Conservation (phyloP, 2,113 vertebrate genomes). For the Sula dactylatra region DNA sequence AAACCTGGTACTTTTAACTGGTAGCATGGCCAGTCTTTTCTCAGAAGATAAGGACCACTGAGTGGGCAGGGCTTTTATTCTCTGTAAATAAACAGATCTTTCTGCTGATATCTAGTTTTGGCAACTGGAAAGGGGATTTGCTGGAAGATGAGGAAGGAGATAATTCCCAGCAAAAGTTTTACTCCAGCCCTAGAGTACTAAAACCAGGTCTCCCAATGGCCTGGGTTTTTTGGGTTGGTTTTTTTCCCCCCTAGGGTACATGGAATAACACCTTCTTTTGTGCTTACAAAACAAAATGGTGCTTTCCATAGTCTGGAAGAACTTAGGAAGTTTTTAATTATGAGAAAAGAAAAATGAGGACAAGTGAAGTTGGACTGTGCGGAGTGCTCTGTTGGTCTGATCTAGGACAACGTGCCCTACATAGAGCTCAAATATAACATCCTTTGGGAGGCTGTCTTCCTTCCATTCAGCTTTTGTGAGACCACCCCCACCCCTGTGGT, state of each 20-base stretch:
- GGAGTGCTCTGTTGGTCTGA: conserved; percentile 53
- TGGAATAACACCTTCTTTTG: not conserved
- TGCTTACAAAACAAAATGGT: conserved; percentile 41
- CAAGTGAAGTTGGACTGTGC: conserved; percentile 28
- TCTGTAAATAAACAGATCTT: conserved; percentile 27
- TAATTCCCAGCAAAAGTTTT: conserved; percentile 15
- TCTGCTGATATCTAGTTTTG: not conserved
- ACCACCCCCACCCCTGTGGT: not conserved
- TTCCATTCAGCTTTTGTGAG: conserved; percentile 54
- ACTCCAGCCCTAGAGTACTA: not conserved
- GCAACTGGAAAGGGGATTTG: not conserved
- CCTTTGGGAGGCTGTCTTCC: conserved; percentile 32
- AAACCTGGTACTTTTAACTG: conserved; percentile 23
- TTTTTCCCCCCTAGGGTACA: not conserved
- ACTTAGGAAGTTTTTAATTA: conserved; percentile 64
- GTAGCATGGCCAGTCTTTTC: conserved; percentile 15
- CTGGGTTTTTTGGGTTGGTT: not conserved
- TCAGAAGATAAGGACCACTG: conserved; percentile 28
- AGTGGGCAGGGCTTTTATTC: not conserved
- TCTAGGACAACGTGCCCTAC: conserved; percentile 67
- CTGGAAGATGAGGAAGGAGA: not conserved
- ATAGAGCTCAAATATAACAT: conserved; percentile 64
- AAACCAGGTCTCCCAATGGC: not conserved
- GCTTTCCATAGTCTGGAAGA: conserved; percentile 3
- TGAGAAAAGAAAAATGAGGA: conserved; percentile 46